Conservation (phyloP, 1,140 invertebrate genomes). For the Diabrotica virgifera region DNA sequence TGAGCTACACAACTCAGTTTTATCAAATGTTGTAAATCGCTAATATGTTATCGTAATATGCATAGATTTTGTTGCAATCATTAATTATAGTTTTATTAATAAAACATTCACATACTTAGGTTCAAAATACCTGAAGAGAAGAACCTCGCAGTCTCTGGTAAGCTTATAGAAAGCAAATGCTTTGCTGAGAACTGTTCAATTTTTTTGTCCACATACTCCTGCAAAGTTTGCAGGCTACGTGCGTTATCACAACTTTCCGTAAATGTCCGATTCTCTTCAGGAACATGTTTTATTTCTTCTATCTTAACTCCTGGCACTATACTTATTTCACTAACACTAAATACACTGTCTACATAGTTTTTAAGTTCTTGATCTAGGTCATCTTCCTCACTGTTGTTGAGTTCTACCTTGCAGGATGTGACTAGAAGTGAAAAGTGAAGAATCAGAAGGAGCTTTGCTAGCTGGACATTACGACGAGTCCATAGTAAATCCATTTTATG, state of each 20-base stretch:
- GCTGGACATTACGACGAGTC: conserved; percentile 19
- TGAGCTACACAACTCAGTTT: too few species aligned
- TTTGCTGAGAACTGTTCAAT: conserved; percentile 46
- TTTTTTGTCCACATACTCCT: conserved; percentile 40
- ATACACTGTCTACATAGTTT: conserved; percentile 46
- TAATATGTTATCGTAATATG: too few species aligned
- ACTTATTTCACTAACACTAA: conserved; percentile 46
- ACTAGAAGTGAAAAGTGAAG: conserved; percentile 20
- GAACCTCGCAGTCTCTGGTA: conserved; percentile 57
- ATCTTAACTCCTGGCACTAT: conserved; percentile 54
- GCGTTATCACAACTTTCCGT: conserved; percentile 23
- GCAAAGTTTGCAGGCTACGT: conserved; percentile 27
- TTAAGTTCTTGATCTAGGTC: conserved; percentile 44
- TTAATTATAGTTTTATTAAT: not conserved
- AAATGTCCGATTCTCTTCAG: not conserved
- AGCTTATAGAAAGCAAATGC: conserved; percentile 54
- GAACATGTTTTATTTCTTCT: conserved; percentile 23
- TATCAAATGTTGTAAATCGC: too few species aligned
- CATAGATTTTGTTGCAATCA: not conserved
- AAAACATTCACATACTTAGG: not conserved
- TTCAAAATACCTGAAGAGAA: conserved; percentile 35
- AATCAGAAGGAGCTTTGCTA: conserved; percentile 32
- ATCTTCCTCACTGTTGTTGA: conserved; percentile 26
- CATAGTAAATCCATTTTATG: conserved; percentile 34
- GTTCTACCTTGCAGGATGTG: conserved; percentile 20